A percentile compares a stretch with the other conserved stretches of the same genome.
phyloP scores from a whole-genome alignment of 2,888 invertebrate species.

The Metellina segmentata region DNA sequence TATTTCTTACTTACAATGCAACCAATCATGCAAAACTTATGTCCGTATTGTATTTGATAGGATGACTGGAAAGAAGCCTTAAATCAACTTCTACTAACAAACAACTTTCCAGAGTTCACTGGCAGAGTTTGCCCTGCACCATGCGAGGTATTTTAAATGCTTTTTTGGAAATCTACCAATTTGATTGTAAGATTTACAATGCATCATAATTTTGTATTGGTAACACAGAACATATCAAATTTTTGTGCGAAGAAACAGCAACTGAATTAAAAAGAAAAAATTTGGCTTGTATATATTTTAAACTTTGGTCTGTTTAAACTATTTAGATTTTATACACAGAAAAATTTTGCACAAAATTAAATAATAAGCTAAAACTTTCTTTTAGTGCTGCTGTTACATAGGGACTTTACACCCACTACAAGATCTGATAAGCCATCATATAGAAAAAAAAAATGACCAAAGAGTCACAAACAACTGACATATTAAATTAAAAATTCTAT shows the following conservation, averaged over 20 bases:
- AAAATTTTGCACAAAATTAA: too few relatives aligned
- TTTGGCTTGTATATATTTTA: too few relatives aligned
- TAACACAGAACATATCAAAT: background rate
- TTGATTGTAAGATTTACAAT: background rate
- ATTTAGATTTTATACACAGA: too few relatives aligned
- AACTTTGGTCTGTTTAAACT: too few relatives aligned
- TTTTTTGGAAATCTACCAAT: background rate
- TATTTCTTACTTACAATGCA: background rate
- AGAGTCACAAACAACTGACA: too few relatives aligned
- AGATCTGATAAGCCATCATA: too few relatives aligned
- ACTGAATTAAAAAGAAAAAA: background rate
- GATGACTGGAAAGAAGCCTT: slow-evolving; percentile 97
- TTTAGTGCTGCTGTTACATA: too few relatives aligned
- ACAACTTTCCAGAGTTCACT: slow-evolving; percentile 99
- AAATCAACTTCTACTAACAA: slow-evolving; percentile 95
- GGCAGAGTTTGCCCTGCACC: slow-evolving; percentile 93
- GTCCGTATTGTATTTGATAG: slow-evolving; percentile 79
- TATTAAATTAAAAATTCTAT: too few relatives aligned
- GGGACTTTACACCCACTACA: too few relatives aligned
- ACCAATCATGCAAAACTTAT: background rate
- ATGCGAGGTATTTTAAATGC: slow-evolving; percentile 86
- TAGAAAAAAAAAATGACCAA: too few relatives aligned
- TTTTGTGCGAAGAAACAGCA: background rate
- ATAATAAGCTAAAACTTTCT: too few relatives aligned
- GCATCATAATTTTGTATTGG: background rate